phyloP scores from a whole-genome alignment of 2,113 vertebrate genomes.

The Paramormyrops kingsleyae region DNA sequence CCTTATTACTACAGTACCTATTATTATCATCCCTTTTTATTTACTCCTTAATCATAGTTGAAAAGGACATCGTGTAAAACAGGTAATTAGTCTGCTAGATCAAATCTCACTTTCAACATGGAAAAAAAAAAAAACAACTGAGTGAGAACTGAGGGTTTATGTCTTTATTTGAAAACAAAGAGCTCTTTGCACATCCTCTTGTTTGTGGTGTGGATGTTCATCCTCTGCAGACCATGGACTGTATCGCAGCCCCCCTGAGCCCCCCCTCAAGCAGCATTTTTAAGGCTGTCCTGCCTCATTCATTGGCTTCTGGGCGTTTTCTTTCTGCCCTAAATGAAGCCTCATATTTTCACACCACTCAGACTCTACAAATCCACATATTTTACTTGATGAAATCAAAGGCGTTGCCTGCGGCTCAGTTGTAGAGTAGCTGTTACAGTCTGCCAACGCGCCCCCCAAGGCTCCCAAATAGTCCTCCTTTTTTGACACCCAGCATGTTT shows the following conservation, averaged over 20 bases:
- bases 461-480: slow-evolving; percentile 51
- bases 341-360: slow-evolving; percentile 77
- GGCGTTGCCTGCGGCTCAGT: slow-evolving; percentile 66
- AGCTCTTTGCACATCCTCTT: background rate
- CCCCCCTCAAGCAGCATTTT: background rate
- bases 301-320: slow-evolving; percentile 16
- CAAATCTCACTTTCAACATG: background rate
- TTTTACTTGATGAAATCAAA: slow-evolving; percentile 82
- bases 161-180: background rate
- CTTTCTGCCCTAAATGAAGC: slow-evolving; percentile 46
- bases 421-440: slow-evolving; percentile 69
- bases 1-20: background rate
- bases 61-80: background rate
- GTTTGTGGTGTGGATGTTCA: background rate
- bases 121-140: background rate
- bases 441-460: slow-evolving; percentile 53
- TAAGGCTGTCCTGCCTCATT: background rate
- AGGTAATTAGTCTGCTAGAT: background rate
- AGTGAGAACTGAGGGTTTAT: background rate
- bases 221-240: background rate
- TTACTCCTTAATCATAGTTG: slow-evolving; percentile 7
- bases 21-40: slow-evolving; percentile 3
- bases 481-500: slow-evolving; percentile 49
- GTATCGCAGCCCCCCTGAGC: background rate
- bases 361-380: slow-evolving; percentile 68